phyloP scores from a whole-genome alignment of 2,113 vertebrate genomes.

The Talpa occidentalis region DNA sequence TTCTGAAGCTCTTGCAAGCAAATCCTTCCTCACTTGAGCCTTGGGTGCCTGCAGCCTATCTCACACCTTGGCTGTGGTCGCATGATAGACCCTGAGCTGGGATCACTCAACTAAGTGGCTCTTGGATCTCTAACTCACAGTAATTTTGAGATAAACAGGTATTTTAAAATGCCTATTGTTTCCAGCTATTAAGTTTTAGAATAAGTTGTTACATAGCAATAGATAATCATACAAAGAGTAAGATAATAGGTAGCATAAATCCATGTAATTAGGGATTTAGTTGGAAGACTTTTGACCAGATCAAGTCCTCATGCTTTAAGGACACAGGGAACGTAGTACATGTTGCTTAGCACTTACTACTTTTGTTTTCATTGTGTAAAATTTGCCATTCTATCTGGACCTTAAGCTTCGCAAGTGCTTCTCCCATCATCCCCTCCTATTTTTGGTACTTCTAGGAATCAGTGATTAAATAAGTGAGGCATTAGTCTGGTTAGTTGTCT shows the following conservation, averaged over 20 bases:
- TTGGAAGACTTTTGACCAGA: neutral
- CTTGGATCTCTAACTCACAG: neutral
- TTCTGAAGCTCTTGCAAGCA: neutral
- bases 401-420: neutral
- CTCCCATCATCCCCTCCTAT: neutral
- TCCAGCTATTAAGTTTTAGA: neutral
- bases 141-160: neutral
- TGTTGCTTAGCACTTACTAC: neutral
- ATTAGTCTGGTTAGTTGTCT: neutral
- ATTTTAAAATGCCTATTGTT: neutral
- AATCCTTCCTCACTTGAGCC: neutral
- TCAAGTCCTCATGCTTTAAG: neutral
- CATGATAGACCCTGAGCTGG: neutral
- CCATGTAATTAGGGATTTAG: neutral
- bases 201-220: neutral
- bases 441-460: neutral
- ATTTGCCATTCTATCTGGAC: neutral
- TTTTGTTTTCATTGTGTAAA: neutral
- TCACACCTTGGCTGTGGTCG: neutral
- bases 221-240: neutral
- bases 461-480: slow-evolving; percentile 9
- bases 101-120: neutral
- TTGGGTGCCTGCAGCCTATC: neutral
- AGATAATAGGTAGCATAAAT: neutral
- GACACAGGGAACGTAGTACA: neutral